A percentile compares a stretch with the other conserved stretches of the same genome.
Conservation (phyloP, 2,113 vertebrate species). For the Rhabdornis inornatus region DNA sequence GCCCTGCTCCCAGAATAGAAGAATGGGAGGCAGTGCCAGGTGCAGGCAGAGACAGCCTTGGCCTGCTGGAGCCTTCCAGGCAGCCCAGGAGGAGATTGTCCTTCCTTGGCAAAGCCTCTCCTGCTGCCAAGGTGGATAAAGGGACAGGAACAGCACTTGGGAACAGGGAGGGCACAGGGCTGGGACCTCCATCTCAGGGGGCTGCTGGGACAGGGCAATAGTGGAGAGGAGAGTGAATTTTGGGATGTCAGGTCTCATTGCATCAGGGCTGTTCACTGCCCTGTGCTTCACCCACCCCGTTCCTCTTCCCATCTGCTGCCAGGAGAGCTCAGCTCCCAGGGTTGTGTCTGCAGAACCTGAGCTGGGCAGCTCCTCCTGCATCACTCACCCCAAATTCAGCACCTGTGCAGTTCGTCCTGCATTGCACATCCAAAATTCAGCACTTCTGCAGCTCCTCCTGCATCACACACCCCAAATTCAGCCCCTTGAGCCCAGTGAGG, state of each 20-base stretch:
- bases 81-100: not conserved
- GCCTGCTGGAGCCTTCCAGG: not conserved
- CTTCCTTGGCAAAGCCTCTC: not conserved
- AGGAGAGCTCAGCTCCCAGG: accelerated
- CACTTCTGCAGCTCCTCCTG: not conserved
- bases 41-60: not conserved
- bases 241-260: not conserved
- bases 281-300: not conserved
- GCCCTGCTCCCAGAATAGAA: constrained; percentile 42
- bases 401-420: not conserved
- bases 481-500: not conserved
- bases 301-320: not conserved
- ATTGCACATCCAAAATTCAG: accelerated
- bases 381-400: not conserved
- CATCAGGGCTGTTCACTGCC: not conserved
- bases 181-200: not conserved
- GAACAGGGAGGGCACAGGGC: not conserved
- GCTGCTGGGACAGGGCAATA: not conserved
- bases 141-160: not conserved
- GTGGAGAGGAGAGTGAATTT: not conserved
- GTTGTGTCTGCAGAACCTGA: not conserved
- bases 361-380: not conserved
- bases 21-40: constrained; percentile 45
- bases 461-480: too few relatives aligned
- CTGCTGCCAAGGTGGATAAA: not conserved